Percentiles rank a stretch among this genome's conserved stretches.
These are phyloP conservation scores for Hedya salicella DNA, from an alignment of 2,888 invertebrate genomes.

Conservation along the genomic window DNA sequence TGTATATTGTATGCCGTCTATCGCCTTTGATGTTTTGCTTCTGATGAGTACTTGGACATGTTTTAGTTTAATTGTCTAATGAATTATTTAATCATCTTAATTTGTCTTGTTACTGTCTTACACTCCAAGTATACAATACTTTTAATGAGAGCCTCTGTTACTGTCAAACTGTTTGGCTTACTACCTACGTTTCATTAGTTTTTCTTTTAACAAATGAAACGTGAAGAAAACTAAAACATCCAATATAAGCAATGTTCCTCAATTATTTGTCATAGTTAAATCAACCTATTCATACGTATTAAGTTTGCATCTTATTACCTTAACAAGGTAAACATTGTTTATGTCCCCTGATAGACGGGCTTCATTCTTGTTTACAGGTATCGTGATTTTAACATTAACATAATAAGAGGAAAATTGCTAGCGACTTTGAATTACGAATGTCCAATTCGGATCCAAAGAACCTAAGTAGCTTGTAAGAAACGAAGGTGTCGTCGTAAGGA, in stretches of 20 bases:
- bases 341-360: neutral
- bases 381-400: slow-evolving; percentile 25
- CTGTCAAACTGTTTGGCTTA: no score
- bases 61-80: slow-evolving; percentile 18
- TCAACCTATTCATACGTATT: slow-evolving; percentile 1
- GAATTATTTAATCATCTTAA: neutral
- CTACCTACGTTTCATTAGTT: no score
- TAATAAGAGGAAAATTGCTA: slow-evolving; percentile 18
- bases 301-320: neutral
- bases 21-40: slow-evolving; percentile 38
- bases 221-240: neutral
- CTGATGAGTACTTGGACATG: slow-evolving; percentile 16
- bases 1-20: slow-evolving; percentile 52
- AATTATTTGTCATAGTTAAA: neutral
- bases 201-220: no score
- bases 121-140: neutral
- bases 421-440: slow-evolving; percentile 36
- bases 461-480: slow-evolving; percentile 56
- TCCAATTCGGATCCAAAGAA: slow-evolving; percentile 39
- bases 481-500: slow-evolving; percentile 71
- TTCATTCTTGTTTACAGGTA: slow-evolving; percentile 25
- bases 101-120: neutral
- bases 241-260: neutral
- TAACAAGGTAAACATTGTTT: slow-evolving; percentile 2
- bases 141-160: no score